Evolutionary conservation across 2,113 vertebrate species (phyloP).

Genomic region (Ramphastos sulfuratus): DNA sequence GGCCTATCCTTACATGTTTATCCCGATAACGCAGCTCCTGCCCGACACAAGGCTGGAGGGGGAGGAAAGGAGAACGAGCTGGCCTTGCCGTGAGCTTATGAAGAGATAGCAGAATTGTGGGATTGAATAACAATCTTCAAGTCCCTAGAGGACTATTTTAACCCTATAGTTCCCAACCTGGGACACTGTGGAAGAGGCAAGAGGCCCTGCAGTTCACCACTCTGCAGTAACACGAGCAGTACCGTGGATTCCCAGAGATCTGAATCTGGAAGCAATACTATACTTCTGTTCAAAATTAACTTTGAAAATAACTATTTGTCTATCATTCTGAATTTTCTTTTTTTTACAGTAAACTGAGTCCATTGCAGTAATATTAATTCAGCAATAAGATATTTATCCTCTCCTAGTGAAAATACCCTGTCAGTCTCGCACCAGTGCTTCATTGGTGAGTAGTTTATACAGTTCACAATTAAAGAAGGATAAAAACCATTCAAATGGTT

Average conservation of each 20-base stretch:
- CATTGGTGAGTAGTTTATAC: not conserved
- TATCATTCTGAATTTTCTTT: not conserved
- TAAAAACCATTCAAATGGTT: not conserved
- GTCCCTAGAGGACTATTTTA: too few relatives aligned
- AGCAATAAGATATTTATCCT: not conserved
- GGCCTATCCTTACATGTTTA: too few relatives aligned
- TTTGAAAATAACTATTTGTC: not conserved
- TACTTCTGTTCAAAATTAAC: not conserved
- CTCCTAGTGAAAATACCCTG: not conserved
- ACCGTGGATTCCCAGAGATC: not conserved
- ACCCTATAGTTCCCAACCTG: too few relatives aligned
- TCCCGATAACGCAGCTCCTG: too few relatives aligned
- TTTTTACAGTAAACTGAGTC: not conserved
- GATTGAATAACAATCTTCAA: too few relatives aligned
- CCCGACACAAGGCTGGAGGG: too few relatives aligned
- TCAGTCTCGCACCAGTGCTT: not conserved
- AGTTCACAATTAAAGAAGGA: not conserved
- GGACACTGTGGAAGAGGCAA: not conserved
- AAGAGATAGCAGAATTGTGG: too few relatives aligned
- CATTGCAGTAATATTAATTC: not conserved
- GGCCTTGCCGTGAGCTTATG: too few relatives aligned
- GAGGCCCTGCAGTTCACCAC: not conserved
- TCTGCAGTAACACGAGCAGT: not conserved
- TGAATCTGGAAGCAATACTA: not conserved
- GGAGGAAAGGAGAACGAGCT: too few relatives aligned